Percentiles rank a stretch among this genome's conserved stretches.
phyloP scores from a whole-genome alignment of 2,888 invertebrate species.

The Syrphus vitripennis region DNA sequence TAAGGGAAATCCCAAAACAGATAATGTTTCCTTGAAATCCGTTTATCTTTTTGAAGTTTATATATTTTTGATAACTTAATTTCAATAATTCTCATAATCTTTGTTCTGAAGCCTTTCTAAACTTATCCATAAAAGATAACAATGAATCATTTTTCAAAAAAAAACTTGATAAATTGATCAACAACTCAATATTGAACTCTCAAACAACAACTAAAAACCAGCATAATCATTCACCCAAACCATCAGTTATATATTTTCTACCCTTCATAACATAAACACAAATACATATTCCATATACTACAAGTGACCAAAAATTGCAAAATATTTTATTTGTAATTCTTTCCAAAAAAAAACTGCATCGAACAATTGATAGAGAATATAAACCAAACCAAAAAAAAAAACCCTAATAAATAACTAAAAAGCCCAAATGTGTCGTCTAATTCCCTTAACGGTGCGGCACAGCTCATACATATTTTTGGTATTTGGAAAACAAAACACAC shows the following conservation, averaged over 20 bases:
- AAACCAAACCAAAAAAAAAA: not conserved
- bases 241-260: not conserved
- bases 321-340: not conserved
- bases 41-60: not conserved
- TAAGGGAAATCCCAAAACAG: not conserved
- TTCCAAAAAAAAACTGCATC: constrained; percentile 1
- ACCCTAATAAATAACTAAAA: constrained; percentile 64
- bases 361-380: not conserved
- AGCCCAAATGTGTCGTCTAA: constrained; percentile 66
- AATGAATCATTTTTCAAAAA: constrained; percentile 7
- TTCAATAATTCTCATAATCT: not conserved
- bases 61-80: not conserved
- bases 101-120: not conserved
- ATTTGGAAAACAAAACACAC: constrained; percentile 43
- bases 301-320: constrained; percentile 13
- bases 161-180: not conserved
- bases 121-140: not conserved
- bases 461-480: constrained; percentile 20
- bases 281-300: not conserved
- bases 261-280: not conserved
- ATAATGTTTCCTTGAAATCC: not conserved
- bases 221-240: not conserved
- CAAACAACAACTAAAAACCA: not conserved
- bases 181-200: not conserved
- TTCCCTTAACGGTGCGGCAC: constrained; percentile 54